Conservation (phyloP, 92 coral and sea anemone genomes). For the Phenganax subtilis region DNA sequence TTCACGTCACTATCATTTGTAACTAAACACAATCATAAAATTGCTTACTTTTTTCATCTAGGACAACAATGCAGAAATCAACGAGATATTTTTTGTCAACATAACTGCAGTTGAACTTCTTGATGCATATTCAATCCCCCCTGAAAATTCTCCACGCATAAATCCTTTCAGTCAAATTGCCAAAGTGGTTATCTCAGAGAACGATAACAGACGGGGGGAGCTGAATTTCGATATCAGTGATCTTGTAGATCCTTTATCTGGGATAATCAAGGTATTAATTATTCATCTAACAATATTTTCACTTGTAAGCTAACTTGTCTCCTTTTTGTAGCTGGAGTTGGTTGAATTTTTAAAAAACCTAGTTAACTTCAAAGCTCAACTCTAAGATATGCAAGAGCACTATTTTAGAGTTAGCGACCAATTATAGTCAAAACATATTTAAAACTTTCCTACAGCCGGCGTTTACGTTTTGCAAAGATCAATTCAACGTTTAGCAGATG, state of each 20-base stretch:
- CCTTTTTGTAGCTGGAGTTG: too few species aligned
- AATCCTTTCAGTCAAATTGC: constrained; percentile 51
- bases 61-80: constrained; percentile 55
- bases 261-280: constrained; percentile 34
- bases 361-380: too few species aligned
- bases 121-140: constrained; percentile 46
- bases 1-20: too few species aligned
- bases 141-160: constrained; percentile 69
- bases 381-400: too few species aligned
- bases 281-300: too few species aligned
- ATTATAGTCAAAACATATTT: too few species aligned
- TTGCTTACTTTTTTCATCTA: constrained; percentile 14
- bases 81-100: constrained; percentile 73
- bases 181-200: constrained; percentile 72
- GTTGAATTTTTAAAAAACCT: too few species aligned
- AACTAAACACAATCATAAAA: neutral
- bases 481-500: too few species aligned
- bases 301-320: too few species aligned
- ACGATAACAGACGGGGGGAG: constrained; percentile 70
- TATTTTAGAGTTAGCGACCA: too few species aligned
- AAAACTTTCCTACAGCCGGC: too few species aligned
- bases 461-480: too few species aligned
- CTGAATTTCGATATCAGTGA: constrained; percentile 64
- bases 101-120: constrained; percentile 65
- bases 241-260: constrained; percentile 51